Evolutionary conservation across 2,888 invertebrate genomes (phyloP).

Genomic region (Oconnorella tubifera): DNA sequence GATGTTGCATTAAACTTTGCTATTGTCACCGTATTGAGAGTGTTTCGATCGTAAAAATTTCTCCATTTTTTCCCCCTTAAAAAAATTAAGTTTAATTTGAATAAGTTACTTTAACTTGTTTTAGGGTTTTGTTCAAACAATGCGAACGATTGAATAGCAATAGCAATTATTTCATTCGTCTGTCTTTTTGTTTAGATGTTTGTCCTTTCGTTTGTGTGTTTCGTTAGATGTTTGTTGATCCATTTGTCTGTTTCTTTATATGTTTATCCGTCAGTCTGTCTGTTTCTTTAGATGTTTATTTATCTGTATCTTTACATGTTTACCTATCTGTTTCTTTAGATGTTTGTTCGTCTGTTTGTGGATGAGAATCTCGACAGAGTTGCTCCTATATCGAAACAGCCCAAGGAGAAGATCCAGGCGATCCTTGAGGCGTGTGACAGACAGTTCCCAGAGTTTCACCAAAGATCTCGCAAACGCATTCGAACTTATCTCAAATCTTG

Average conservation of each 20-base stretch:
- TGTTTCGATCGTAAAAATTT: too few species aligned
- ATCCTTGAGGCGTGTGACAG: conserved; percentile 94
- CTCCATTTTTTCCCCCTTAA: too few species aligned
- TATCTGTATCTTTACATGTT: background rate
- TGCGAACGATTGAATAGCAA: too few species aligned
- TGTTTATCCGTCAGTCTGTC: background rate
- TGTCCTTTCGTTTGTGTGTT: too few species aligned
- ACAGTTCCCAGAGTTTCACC: conserved; percentile 94
- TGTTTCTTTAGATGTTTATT: background rate
- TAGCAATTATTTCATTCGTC: too few species aligned
- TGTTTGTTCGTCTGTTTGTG: conserved; percentile 94
- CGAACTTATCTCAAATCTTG: conserved; percentile 93
- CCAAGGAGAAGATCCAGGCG: conserved; percentile 95
- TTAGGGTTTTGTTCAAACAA: too few species aligned
- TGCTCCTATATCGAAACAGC: conserved; percentile 95
- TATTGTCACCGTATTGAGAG: too few species aligned
- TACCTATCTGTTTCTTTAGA: conserved; percentile 61
- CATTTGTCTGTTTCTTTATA: background rate
- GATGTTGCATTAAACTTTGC: too few species aligned
- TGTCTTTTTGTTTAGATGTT: too few species aligned
- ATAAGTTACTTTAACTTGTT: too few species aligned
- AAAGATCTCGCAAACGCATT: conserved; percentile 87
- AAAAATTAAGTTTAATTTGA: too few species aligned
- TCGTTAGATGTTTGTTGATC: too few species aligned
- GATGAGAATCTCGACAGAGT: conserved; percentile 94